Percentiles rank a stretch among this genome's conserved stretches.
Evolutionary conservation across 2,113 vertebrate species (phyloP).

Genomic region (Tenebrosternarchus preto): DNA sequence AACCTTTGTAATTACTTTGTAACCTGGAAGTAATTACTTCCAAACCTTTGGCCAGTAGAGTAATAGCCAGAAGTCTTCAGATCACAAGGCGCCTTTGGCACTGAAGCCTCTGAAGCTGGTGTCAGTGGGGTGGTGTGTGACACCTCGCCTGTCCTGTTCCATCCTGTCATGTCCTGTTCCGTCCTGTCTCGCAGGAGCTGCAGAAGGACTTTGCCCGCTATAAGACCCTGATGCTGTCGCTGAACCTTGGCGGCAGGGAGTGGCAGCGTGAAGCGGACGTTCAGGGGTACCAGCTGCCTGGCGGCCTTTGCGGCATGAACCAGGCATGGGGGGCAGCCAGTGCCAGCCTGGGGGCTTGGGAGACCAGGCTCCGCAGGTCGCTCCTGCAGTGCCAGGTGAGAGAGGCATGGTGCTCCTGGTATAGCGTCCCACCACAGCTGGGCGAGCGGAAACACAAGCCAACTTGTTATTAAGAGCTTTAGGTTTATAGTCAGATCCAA

Average conservation of each 20-base stretch:
- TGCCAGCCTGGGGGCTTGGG: constrained; percentile 77
- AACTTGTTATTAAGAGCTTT: neutral
- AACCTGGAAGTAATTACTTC: no score
- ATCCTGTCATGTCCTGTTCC: no score
- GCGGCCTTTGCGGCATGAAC: constrained; percentile 75
- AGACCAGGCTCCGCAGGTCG: constrained; percentile 72
- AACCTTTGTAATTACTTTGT: no score
- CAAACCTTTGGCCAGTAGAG: no score
- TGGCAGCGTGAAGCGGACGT: constrained; percentile 63
- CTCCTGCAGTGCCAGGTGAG: constrained; percentile 85
- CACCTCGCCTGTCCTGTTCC: neutral
- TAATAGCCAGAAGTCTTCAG: no score
- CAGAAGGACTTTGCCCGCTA: constrained; percentile 80
- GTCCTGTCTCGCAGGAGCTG: constrained; percentile 73
- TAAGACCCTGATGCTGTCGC: constrained; percentile 80
- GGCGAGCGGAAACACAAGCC: no score
- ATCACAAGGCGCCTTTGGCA: no score
- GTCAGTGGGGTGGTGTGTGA: neutral
- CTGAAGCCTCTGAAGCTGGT: no score
- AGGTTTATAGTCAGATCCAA: neutral
- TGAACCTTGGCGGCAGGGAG: constrained; percentile 75
- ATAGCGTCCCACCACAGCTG: no score
- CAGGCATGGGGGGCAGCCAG: constrained; percentile 78
- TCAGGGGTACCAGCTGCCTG: constrained; percentile 71
- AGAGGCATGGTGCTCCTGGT: no score